A percentile compares a stretch with the other conserved stretches of the same genome.
Evolutionary conservation across 2,888 invertebrate species (phyloP).

Genomic region (Cataglyphis altisquamis): DNA sequence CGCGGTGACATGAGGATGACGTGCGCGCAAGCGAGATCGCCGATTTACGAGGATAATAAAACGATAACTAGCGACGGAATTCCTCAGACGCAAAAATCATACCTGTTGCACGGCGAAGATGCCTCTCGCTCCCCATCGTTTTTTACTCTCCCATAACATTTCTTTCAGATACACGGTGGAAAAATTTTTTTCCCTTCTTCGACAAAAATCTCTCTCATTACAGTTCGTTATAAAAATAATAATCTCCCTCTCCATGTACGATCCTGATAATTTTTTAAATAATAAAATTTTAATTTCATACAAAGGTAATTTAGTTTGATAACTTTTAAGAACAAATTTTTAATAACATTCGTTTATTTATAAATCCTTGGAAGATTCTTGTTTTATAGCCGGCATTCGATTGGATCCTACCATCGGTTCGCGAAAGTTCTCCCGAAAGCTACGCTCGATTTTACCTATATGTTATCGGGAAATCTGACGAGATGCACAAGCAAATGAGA

Average conservation of each 20-base stretch:
- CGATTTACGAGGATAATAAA: constrained; percentile 55
- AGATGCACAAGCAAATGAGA: background rate
- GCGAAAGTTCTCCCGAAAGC: background rate
- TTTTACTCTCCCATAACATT: constrained; percentile 22
- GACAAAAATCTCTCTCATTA: background rate
- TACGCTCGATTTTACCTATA: background rate
- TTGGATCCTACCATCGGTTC: background rate
- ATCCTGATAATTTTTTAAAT: background rate
- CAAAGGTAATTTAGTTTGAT: background rate
- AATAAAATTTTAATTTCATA: background rate
- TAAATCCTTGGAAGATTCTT: background rate
- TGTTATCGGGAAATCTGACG: constrained; percentile 1
- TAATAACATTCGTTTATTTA: background rate
- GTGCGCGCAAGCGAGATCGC: constrained; percentile 39
- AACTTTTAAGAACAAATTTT: background rate
- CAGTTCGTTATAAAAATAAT: background rate
- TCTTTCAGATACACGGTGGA: background rate
- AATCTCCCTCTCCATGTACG: too few species aligned
- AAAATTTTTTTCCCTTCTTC: background rate
- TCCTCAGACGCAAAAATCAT: constrained; percentile 46
- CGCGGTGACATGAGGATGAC: constrained; percentile 52
- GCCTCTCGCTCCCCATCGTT: constrained; percentile 16
- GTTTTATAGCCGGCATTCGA: background rate
- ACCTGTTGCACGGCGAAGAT: constrained; percentile 44
- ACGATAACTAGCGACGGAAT: constrained; percentile 51